phyloP scores from a whole-genome alignment of 1,140 invertebrate genomes.

The Procambarus clarkii region DNA sequence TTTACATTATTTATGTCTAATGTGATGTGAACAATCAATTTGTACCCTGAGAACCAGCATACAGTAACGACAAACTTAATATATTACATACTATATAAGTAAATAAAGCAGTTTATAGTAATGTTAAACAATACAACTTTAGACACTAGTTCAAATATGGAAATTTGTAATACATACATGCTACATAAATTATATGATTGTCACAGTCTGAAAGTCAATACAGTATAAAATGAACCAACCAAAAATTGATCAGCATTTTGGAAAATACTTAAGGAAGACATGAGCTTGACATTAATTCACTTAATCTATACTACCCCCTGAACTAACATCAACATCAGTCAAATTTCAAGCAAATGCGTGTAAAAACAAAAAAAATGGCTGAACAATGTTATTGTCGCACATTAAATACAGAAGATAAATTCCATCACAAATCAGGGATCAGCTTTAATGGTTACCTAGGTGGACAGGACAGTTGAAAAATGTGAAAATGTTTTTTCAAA shows the following conservation, averaged over 20 bases:
- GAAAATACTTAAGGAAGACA: too few species aligned
- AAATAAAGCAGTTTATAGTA: neutral
- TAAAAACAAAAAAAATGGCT: too few species aligned
- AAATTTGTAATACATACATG: neutral
- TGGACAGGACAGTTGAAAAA: too few species aligned
- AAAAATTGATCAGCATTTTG: neutral
- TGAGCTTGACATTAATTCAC: too few species aligned
- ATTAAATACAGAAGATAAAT: too few species aligned
- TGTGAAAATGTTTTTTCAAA: too few species aligned
- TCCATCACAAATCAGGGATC: too few species aligned
- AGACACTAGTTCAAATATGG: neutral
- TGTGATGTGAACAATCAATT: neutral
- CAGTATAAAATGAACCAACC: neutral
- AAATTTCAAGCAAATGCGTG: too few species aligned
- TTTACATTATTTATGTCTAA: neutral
- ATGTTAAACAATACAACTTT: neutral
- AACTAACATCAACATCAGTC: too few species aligned
- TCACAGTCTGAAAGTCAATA: neutral
- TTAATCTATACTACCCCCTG: too few species aligned
- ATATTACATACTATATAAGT: neutral
- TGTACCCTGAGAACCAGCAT: conserved; percentile 6
- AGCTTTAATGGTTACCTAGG: too few species aligned
- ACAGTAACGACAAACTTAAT: neutral
- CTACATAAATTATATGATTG: neutral
- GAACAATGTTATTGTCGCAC: too few species aligned